These are phyloP conservation scores for Parasteatoda tepidariorum DNA, from an alignment of 1,140 invertebrate genomes.

Conservation along the genomic window DNA sequence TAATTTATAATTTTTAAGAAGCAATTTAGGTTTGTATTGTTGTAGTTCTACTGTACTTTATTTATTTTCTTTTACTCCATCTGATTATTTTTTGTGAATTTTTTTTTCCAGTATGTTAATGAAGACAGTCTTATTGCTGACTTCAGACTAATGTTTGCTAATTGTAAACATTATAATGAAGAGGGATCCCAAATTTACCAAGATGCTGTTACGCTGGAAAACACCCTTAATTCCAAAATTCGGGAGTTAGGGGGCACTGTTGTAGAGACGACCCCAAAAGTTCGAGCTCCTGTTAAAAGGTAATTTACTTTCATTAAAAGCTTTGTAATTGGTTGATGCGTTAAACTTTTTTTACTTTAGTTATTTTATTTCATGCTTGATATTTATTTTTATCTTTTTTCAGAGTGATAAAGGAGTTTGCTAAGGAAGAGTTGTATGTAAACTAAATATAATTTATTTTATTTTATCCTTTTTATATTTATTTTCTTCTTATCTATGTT, in stretches of 20 bases:
- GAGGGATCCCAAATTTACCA: slow-evolving; percentile 94
- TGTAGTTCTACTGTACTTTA: neutral
- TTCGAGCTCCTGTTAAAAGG: slow-evolving; percentile 35
- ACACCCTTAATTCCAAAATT: slow-evolving; percentile 84
- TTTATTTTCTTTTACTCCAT: neutral
- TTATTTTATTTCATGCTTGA: slow-evolving; percentile 15
- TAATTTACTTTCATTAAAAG: neutral
- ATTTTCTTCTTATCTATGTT: slow-evolving; percentile 14
- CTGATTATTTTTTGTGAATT: too few species aligned
- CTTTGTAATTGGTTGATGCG: neutral
- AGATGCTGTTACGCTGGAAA: slow-evolving; percentile 90
- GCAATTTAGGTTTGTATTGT: neutral
- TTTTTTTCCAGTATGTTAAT: slow-evolving; percentile 71
- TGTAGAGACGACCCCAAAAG: slow-evolving; percentile 40
- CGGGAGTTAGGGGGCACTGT: slow-evolving; percentile 75
- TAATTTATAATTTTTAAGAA: too few species aligned
- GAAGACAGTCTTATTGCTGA: slow-evolving; percentile 78
- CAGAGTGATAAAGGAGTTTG: slow-evolving; percentile 60
- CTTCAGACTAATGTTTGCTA: slow-evolving; percentile 91
- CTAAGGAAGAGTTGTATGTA: slow-evolving; percentile 61
- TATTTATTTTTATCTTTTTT: slow-evolving; percentile 51
- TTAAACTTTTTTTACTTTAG: neutral
- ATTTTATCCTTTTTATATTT: neutral
- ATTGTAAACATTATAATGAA: slow-evolving; percentile 96
- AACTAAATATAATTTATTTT: slow-evolving; percentile 47